Conservation (phyloP, 2,888 invertebrate genomes). For the Colletes collaris region DNA sequence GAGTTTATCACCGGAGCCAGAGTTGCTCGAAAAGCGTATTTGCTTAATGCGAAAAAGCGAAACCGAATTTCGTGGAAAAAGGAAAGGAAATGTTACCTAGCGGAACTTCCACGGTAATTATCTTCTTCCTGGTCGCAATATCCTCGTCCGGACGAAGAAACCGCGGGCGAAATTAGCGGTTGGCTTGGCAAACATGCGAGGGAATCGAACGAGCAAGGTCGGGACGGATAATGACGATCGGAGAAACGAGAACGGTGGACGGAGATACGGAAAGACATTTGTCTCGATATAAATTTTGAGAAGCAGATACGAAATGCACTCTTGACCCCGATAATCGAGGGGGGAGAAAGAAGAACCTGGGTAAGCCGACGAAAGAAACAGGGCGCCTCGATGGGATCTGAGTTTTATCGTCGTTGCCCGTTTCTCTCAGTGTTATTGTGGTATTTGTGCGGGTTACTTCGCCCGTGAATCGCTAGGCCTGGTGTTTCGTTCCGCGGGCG, state of each 20-base stretch:
- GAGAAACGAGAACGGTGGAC: constrained; percentile 10
- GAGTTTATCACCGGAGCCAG: no score
- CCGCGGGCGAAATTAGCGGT: background rate
- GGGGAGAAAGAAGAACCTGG: background rate
- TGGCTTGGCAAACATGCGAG: background rate
- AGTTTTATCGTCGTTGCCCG: background rate
- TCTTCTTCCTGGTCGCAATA: no score
- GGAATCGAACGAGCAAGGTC: background rate
- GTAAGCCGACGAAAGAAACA: constrained; percentile 19
- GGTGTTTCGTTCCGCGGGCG: background rate
- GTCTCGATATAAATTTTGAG: constrained; percentile 18
- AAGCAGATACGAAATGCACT: constrained; percentile 32
- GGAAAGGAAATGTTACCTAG: no score
- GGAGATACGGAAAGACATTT: constrained; percentile 25
- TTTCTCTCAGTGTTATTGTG: constrained; percentile 27
- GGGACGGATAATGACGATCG: constrained; percentile 19
- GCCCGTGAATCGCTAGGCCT: constrained; percentile 1
- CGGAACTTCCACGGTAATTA: no score
- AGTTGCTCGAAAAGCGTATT: no score
- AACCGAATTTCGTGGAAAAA: no score
- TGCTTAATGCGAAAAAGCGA: no score
- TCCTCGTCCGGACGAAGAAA: background rate
- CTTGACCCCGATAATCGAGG: constrained; percentile 35
- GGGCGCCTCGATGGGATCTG: background rate
- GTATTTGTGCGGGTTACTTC: constrained; percentile 29